Evolutionary conservation across 1,140 invertebrate species (phyloP).

Genomic region (Drosophila funebris): DNA sequence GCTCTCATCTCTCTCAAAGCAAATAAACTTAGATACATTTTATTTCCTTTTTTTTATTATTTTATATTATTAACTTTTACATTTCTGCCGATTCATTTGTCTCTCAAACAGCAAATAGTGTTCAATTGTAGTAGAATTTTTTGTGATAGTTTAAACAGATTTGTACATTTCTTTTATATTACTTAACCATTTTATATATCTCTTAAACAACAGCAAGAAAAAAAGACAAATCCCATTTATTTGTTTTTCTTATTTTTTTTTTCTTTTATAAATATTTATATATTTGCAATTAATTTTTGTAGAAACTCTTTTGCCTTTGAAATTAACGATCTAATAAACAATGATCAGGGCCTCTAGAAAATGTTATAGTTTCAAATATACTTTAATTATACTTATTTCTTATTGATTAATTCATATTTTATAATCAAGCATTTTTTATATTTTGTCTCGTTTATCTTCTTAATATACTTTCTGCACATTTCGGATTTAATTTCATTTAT

Average conservation of each 20-base stretch:
- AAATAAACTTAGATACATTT: not conserved
- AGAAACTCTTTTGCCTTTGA: constrained; percentile 20
- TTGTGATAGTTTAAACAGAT: constrained; percentile 71
- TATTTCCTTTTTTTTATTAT: not conserved
- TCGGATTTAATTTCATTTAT: constrained; percentile 36
- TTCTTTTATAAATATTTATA: not conserved
- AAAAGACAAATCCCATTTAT: constrained; percentile 47
- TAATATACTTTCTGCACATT: constrained; percentile 8
- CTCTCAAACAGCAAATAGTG: constrained; percentile 62
- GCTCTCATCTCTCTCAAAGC: not conserved
- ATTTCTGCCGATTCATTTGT: constrained; percentile 30
- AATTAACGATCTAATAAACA: constrained; percentile 19
- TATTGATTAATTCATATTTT: constrained; percentile 9
- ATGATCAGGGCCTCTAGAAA: constrained; percentile 70
- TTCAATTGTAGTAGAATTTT: constrained; percentile 68
- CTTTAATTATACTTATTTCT: constrained; percentile 16
- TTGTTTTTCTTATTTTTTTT: constrained; percentile 19
- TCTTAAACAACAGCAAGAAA: constrained; percentile 15
- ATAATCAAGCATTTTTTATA: constrained; percentile 7
- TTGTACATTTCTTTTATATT: constrained; percentile 42
- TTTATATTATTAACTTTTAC: constrained; percentile 7
- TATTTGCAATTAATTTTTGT: not conserved
- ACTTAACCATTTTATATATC: constrained; percentile 26
- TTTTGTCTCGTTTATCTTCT: constrained; percentile 11
- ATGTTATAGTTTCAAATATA: constrained; percentile 61